These are phyloP conservation scores for Pangasius djambal DNA, from an alignment of 2,797 vertebrate species.

Conservation along the genomic window DNA sequence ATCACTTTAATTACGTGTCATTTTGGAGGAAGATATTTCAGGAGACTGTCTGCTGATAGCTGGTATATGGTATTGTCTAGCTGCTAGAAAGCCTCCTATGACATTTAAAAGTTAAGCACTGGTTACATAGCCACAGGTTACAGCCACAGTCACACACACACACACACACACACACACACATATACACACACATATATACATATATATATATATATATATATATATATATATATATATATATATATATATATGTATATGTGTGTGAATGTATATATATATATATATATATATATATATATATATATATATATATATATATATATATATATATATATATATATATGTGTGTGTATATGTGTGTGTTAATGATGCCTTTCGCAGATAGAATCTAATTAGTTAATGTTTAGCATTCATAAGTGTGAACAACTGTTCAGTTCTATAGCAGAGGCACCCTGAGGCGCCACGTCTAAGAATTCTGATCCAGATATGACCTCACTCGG, in stretches of 20 bases:
- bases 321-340: too few relatives aligned
- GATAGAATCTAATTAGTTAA: not conserved
- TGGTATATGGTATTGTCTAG: not conserved
- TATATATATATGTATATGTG: too few relatives aligned
- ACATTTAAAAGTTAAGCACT: not conserved
- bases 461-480: not conserved
- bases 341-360: too few relatives aligned
- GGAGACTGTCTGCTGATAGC: not conserved
- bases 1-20: not conserved
- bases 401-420: not conserved
- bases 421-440: slow-evolving; percentile 8
- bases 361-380: not conserved
- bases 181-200: too few relatives aligned
- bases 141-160: not conserved
- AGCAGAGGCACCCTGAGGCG: not conserved
- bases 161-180: too few relatives aligned
- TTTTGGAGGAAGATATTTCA: not conserved
- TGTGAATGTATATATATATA: too few relatives aligned
- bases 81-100: not conserved
- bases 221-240: not conserved
- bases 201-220: too few relatives aligned
- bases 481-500: slow-evolving; percentile 8
- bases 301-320: too few relatives aligned
- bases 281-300: too few relatives aligned
- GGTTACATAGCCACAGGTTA: not conserved